These are phyloP conservation scores for Ferdinandea cuprea DNA, from an alignment of 2,888 invertebrate genomes.

Conservation along the genomic window DNA sequence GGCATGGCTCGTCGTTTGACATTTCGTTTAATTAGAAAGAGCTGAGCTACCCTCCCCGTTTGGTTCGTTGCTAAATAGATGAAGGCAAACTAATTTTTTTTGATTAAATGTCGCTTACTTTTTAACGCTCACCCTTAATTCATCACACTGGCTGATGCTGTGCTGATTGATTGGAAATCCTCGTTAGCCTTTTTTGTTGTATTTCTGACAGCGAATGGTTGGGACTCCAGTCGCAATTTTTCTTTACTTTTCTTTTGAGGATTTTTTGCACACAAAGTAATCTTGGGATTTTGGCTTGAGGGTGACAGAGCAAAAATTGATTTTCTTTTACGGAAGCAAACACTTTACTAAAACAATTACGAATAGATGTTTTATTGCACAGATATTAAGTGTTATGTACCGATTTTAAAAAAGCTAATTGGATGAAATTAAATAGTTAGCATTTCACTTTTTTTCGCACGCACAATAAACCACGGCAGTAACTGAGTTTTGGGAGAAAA, in stretches of 20 bases:
- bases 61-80: not conserved
- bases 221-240: slow-evolving; percentile 25
- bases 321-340: slow-evolving; percentile 49
- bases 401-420: slow-evolving; percentile 23
- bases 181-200: not conserved
- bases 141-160: slow-evolving; percentile 37
- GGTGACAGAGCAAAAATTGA: slow-evolving; percentile 68
- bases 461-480: slow-evolving; percentile 64
- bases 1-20: slow-evolving; percentile 22
- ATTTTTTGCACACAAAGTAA: slow-evolving; percentile 42
- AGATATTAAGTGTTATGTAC: not conserved
- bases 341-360: slow-evolving; percentile 31
- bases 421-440: slow-evolving; percentile 33
- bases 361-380: slow-evolving; percentile 10
- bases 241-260: too few relatives aligned
- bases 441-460: slow-evolving; percentile 65
- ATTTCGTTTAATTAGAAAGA: slow-evolving; percentile 42
- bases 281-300: not conserved
- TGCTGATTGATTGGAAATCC: slow-evolving; percentile 12
- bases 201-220: not conserved
- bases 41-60: too few relatives aligned
- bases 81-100: slow-evolving; percentile 13
- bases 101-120: slow-evolving; percentile 46
- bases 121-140: slow-evolving; percentile 57
- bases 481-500: slow-evolving; percentile 68